Base-by-base conservation (phyloP, 37 sponge, comb jelly and placozoan genomes). In the Eunapius fragilis region DNA sequence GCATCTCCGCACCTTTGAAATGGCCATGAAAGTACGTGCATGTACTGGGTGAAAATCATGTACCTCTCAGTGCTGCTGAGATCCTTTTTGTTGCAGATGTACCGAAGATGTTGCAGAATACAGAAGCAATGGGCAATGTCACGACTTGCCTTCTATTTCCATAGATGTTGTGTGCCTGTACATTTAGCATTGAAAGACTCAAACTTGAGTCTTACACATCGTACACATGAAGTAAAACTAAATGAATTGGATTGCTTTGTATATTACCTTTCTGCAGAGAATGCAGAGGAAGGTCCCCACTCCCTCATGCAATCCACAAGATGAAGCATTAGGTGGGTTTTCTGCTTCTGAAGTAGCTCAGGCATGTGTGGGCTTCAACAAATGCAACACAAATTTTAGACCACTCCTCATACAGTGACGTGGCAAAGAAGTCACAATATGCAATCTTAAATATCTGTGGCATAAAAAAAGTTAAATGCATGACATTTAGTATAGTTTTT, bases 321-420 rank as follows among this genome's bases (percentile, higher is more conserved):
- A 49, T 89, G 90, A 12, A 89, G 80, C 0, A 89, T 49, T 0
- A 89, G 83, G 41, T 89, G 90, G 31, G 80, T 41, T 49, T n/a
- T 89, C 22, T 41, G 73, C 11, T 74, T 82, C 25, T 75, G 27
- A 31, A 78, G 38, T 27, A 80, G 27, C 33, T 78, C 75, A 5
- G 87, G 87, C n/a, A 33, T 36, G 13, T 31, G 23, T 13, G 28
- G 30, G 70, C 49, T 36, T 80, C 27, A 13, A 87, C 81, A 80
- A 87, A 87, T 25, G 72, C 70, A 73, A 48, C 37, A 72, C 75
- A 71, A 0, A 72, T 49, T 30, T 25, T 24, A 26, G 11, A 23
- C 27, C 23, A 72, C 68, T 72, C 27, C 27, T 47, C 23, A 24
- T 41, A 12, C 32, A 48, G 31, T 27, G 27, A 25, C 34, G 23